Conservation (phyloP, 2,888 invertebrate species). For the Drosophila hamatofila region DNA sequence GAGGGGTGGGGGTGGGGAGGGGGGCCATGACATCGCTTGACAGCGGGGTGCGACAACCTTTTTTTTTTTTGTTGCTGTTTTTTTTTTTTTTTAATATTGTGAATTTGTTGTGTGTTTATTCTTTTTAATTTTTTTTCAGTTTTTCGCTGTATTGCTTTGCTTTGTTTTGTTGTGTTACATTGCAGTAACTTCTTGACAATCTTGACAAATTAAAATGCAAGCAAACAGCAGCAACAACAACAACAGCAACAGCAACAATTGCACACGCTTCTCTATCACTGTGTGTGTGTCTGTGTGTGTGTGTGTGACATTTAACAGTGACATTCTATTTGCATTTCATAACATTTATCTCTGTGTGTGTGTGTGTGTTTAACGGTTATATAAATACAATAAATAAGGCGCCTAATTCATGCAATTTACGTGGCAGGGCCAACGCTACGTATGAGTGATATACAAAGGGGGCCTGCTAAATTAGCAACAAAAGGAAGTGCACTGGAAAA, state of each 20-base stretch:
- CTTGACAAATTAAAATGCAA: conserved; percentile 49
- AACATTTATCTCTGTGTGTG: conserved; percentile 39
- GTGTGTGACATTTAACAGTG: conserved; percentile 26
- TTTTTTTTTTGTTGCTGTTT: background rate
- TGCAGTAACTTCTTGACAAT: conserved; percentile 43
- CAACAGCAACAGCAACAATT: conserved; percentile 9
- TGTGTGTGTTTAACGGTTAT: conserved; percentile 36
- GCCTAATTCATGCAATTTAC: conserved; percentile 66
- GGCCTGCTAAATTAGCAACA: conserved; percentile 28
- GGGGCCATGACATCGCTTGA: conserved; percentile 11
- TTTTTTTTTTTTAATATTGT: background rate
- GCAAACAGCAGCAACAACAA: conserved; percentile 23
- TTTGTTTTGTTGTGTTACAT: conserved; percentile 21
- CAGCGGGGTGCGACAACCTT: conserved; percentile 49
- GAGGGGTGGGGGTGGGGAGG: too few species aligned
- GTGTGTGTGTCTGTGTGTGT: conserved; percentile 18
- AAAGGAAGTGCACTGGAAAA: conserved; percentile 43
- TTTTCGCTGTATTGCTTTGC: conserved; percentile 7
- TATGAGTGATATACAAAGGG: conserved; percentile 59
- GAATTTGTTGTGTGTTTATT: conserved; percentile 11
- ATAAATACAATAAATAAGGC: conserved; percentile 54
- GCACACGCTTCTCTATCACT: conserved; percentile 34
- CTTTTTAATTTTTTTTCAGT: conserved; percentile 7
- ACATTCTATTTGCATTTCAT: conserved; percentile 54
- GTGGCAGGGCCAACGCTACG: conserved; percentile 51